These are phyloP conservation scores for Phrixothrix hirtus DNA, from an alignment of 2,888 invertebrate species.

Conservation along the genomic window DNA sequence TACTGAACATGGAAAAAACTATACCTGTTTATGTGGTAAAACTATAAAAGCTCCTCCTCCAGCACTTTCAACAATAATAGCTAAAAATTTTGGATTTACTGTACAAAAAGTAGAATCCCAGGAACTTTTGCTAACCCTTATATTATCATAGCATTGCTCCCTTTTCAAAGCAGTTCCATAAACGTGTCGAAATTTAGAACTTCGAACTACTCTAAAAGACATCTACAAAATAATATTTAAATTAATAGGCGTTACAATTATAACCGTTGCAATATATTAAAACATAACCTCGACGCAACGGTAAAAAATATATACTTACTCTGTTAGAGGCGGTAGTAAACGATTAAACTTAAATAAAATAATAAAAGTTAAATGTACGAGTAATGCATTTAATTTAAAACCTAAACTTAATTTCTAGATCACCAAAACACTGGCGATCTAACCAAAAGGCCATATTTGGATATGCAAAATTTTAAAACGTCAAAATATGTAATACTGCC, in stretches of 20 bases:
- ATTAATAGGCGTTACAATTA: no score
- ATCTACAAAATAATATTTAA: constrained; percentile 61
- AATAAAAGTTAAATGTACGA: no score
- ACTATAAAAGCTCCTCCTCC: constrained; percentile 96
- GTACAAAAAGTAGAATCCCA: constrained; percentile 99
- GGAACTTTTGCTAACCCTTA: constrained; percentile 94
- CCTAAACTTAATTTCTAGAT: constrained; percentile 40
- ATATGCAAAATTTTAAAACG: constrained; percentile 57
- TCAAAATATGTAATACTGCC: constrained; percentile 41
- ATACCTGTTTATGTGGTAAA: constrained; percentile 88
- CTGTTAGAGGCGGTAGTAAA: constrained; percentile 11
- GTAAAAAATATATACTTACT: constrained; percentile 13
- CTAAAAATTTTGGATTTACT: constrained; percentile 96
- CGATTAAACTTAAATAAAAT: constrained; percentile 19
- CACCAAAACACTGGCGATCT: constrained; percentile 42
- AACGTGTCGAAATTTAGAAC: constrained; percentile 98
- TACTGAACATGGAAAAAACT: no score
- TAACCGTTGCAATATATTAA: constrained; percentile 5
- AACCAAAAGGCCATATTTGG: constrained; percentile 56
- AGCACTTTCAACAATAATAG: constrained; percentile 95
- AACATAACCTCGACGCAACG: constrained; percentile 27
- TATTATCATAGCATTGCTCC: constrained; percentile 97
- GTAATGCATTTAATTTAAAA: constrained; percentile 28
- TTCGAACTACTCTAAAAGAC: constrained; percentile 96
- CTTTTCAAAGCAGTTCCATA: constrained; percentile 87